Conservation (phyloP, 1,140 invertebrate genomes). For the Homalodisca vitripennis region DNA sequence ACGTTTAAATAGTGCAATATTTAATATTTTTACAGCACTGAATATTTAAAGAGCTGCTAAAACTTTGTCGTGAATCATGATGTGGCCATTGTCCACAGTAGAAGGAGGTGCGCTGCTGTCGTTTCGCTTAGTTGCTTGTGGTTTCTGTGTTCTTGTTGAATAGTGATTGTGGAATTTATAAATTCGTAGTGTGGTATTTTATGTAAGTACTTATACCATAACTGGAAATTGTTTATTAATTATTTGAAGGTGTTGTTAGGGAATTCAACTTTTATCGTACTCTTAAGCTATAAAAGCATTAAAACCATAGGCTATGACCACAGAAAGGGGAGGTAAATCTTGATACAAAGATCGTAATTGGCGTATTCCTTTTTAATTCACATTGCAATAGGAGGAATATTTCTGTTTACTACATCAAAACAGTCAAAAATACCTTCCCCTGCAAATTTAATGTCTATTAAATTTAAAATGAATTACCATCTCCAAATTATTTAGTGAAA, state of each 20-base stretch:
- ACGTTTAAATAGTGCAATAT: background rate
- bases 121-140: background rate
- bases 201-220: background rate
- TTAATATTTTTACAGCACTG: background rate
- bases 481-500: background rate
- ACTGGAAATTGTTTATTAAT: background rate
- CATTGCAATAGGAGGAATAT: background rate
- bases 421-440: background rate
- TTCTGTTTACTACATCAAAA: background rate
- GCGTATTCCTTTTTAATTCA: constrained; percentile 1
- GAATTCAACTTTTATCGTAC: background rate
- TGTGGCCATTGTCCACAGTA: constrained; percentile 33
- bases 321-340: constrained; percentile 15
- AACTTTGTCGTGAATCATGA: constrained; percentile 5
- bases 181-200: background rate
- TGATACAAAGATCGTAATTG: constrained; percentile 21
- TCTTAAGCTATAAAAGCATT: background rate
- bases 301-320: background rate
- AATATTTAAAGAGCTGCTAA: background rate
- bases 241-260: background rate
- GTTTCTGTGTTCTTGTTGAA: background rate
- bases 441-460: background rate
- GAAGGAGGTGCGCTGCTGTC: constrained; percentile 28
- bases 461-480: background rate
- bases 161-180: background rate